These are phyloP conservation scores for Brotula barbata DNA, from an alignment of 2,797 vertebrate species.

Conservation along the genomic window DNA sequence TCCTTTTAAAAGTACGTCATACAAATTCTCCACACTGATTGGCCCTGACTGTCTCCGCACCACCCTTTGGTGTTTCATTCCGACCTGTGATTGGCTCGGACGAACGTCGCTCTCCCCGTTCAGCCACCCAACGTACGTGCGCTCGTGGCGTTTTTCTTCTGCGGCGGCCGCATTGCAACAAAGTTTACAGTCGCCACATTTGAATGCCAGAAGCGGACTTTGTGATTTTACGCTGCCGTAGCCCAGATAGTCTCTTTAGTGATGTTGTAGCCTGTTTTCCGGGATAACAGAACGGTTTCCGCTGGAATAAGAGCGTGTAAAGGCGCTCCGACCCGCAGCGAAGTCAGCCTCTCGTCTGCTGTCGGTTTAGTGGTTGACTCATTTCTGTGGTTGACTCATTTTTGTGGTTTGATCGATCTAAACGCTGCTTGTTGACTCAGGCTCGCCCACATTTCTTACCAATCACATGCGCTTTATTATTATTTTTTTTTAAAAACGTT, in stretches of 20 bases:
- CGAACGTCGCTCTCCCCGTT: conserved; percentile 19
- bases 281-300: background rate
- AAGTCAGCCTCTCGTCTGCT: conserved; percentile 24
- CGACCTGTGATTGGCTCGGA: conserved; percentile 53
- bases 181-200: conserved; percentile 59
- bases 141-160: conserved; percentile 22
- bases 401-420: conserved; percentile 1
- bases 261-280: background rate
- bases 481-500: no score
- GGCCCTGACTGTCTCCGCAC: background rate
- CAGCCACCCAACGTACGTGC: conserved; percentile 45
- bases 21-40: conserved; percentile 24
- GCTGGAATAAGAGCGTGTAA: background rate
- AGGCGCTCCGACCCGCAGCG: background rate
- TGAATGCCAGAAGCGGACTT: conserved; percentile 1
- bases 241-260: accelerated
- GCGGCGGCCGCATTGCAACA: conserved; percentile 47
- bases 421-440: conserved; percentile 19
- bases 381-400: no score
- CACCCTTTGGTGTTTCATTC: background rate
- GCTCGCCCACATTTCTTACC: conserved; percentile 19
- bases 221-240: accelerated
- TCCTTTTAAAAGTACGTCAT: conserved; percentile 45
- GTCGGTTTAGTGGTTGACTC: background rate
- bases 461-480: conserved; percentile 16